Evolutionary conservation across 2,113 vertebrate genomes (phyloP), one percentile per base, ranked within the genome.

Genomic region (Clinocottus analis): DNA sequence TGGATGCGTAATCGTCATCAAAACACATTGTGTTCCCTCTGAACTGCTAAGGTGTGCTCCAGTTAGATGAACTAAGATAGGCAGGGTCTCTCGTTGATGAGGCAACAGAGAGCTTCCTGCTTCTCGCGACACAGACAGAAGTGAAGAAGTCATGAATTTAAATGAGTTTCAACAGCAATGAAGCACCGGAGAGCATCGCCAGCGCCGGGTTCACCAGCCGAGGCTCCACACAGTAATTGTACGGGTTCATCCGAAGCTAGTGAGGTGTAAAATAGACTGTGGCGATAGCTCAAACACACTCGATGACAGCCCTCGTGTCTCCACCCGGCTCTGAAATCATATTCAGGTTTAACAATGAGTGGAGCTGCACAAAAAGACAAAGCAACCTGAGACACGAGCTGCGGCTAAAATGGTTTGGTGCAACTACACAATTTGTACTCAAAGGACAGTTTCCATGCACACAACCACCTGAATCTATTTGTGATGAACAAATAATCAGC

Each of bases 191-290:
- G 78, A 85, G 80, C 69, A 75, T 79, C 59, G 68, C 63, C 47
- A 3, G 74, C 84, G 84, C 86, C 56, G 81, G 85, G 83, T 88
- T 90, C 88, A 86, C 86, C 81, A 87, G 84, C 77, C 74, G 51
- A 79, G 65, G 49, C 83, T 72, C 71, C n/a, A 82, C 66, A 75
- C 80, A 59, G 62, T 85, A 77, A 86, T 91, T 90, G 91, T 90
- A 90, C 89, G 89, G 76, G 89, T 91, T 93, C 87, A 93, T 92
- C 88, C 81, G 87, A 87, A 92, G 82, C 83, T 91, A 90, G 90
- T 91, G 92, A 94, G 89, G 90, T 94, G 91, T 94, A 92, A 94
- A 93, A 95, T 93, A 89, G 90, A 91, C 89, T 92, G 80, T 88
- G 70, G 85, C 49, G 75, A 90, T 93, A 88, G 84, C 78, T 85